A percentile compares a stretch with the other conserved stretches of the same genome.
These are phyloP conservation scores for Eupleurogrammus muticus DNA, from an alignment of 2,797 vertebrate species.

Conservation along the genomic window DNA sequence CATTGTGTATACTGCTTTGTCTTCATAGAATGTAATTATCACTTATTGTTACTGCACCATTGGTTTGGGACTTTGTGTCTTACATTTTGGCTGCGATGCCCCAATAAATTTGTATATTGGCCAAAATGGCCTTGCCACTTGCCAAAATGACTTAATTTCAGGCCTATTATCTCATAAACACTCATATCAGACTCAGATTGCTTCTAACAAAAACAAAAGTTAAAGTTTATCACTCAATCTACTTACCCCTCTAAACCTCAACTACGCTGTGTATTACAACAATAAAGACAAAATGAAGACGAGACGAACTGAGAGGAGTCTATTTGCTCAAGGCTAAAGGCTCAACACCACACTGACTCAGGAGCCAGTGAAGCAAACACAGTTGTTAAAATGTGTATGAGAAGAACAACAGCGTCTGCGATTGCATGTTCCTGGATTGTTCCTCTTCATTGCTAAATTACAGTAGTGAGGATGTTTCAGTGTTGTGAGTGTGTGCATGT, in stretches of 20 bases:
- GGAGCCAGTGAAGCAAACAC: conserved; percentile 21
- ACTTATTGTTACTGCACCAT: no score
- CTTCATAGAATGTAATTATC: no score
- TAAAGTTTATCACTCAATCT: conserved; percentile 69
- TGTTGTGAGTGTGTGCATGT: conserved; percentile 13
- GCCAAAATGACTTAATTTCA: no score
- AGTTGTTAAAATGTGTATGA: conserved; percentile 12
- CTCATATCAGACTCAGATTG: no score
- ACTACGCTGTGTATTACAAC: conserved; percentile 48
- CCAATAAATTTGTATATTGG: no score
- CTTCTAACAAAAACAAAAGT: conserved; percentile 48
- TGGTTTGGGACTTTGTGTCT: no score
- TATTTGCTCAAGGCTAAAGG: conserved; percentile 42
- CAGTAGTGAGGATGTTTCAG: conserved; percentile 20
- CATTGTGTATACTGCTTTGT: neutral
- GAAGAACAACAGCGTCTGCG: conserved; percentile 15
- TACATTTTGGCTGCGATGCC: no score
- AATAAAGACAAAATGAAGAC: conserved; percentile 56
- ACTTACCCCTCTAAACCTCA: conserved; percentile 49
- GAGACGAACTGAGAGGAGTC: conserved; percentile 36
- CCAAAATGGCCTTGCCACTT: no score
- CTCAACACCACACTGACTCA: conserved; percentile 37
- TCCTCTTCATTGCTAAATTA: conserved; percentile 39
- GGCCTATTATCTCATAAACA: no score
- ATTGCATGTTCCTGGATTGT: conserved; percentile 24